phyloP scores from a whole-genome alignment of 1,140 invertebrate species.

The Asobara japonica region DNA sequence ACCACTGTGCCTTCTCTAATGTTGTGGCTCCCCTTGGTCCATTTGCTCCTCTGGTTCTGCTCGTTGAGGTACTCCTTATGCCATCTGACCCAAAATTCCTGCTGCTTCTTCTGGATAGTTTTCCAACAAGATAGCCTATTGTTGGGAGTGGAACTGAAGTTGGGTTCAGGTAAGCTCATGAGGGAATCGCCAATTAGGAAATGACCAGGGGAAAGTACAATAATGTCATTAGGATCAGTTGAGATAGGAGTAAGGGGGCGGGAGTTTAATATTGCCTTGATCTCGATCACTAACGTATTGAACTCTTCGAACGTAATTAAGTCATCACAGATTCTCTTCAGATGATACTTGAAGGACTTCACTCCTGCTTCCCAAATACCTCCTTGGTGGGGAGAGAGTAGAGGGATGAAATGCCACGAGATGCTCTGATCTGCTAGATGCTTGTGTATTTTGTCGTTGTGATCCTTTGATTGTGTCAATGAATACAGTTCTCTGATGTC shows the following conservation, averaged over 20 bases:
- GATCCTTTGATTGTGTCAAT: not conserved
- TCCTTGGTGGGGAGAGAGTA: conserved; percentile 8
- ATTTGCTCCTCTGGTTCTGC: not conserved
- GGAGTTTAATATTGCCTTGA: conserved; percentile 16
- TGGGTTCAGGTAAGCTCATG: not conserved
- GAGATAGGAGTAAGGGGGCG: conserved; percentile 18
- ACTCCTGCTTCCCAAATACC: conserved; percentile 14
- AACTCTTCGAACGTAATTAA: conserved; percentile 5
- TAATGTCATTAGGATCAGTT: conserved; percentile 13
- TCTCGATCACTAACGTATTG: conserved; percentile 4
- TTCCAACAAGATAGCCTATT: conserved; percentile 7
- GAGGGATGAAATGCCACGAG: conserved; percentile 18
- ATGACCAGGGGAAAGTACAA: conserved; percentile 10
- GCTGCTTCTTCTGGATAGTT: not conserved
- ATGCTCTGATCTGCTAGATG: not conserved
- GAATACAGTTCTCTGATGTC: not conserved
- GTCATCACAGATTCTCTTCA: not conserved
- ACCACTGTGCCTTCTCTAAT: conserved; percentile 25
- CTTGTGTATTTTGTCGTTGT: not conserved
- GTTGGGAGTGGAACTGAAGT: not conserved
- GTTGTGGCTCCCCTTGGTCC: not conserved
- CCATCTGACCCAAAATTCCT: conserved; percentile 14
- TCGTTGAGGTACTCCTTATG: conserved; percentile 11
- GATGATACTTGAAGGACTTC: conserved; percentile 25
- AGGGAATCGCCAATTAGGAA: conserved; percentile 20